phyloP scores from a whole-genome alignment of 2,888 invertebrate species.

The Selenia dentaria region DNA sequence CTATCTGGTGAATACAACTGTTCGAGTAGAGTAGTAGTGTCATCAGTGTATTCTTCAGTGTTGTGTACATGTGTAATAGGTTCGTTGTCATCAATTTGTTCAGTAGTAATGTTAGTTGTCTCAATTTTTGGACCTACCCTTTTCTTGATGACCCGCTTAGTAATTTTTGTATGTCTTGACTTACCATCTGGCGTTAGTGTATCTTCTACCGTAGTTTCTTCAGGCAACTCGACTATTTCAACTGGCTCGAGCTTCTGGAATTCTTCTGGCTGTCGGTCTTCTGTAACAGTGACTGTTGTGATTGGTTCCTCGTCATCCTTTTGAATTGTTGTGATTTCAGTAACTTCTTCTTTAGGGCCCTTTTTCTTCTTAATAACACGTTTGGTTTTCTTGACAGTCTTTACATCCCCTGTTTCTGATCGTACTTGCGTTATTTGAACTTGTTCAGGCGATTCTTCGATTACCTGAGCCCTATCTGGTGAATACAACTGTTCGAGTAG shows the following conservation, averaged over 20 bases:
- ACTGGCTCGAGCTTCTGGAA: constrained; percentile 7
- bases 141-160: constrained; percentile 44
- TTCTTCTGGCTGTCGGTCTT: no score
- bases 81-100: no score
- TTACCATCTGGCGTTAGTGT: constrained; percentile 24
- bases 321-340: constrained; percentile 40
- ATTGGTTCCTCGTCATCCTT: constrained; percentile 13
- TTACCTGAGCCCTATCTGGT: no score
- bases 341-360: constrained; percentile 34
- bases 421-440: constrained; percentile 61
- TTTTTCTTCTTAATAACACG: constrained; percentile 46
- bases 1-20: no score
- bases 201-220: constrained; percentile 1
- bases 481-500: constrained; percentile 40
- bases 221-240: neutral
- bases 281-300: constrained; percentile 1
- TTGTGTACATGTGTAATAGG: no score
- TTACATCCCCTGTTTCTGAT: constrained; percentile 49
- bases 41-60: no score
- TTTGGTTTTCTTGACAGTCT: constrained; percentile 54
- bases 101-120: constrained; percentile 27
- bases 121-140: constrained; percentile 29
- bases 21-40: no score
- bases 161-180: constrained; percentile 32
- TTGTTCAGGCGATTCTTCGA: no score